These are phyloP conservation scores for Chlorops oryzae DNA, from an alignment of 1,140 invertebrate genomes.

Conservation along the genomic window DNA sequence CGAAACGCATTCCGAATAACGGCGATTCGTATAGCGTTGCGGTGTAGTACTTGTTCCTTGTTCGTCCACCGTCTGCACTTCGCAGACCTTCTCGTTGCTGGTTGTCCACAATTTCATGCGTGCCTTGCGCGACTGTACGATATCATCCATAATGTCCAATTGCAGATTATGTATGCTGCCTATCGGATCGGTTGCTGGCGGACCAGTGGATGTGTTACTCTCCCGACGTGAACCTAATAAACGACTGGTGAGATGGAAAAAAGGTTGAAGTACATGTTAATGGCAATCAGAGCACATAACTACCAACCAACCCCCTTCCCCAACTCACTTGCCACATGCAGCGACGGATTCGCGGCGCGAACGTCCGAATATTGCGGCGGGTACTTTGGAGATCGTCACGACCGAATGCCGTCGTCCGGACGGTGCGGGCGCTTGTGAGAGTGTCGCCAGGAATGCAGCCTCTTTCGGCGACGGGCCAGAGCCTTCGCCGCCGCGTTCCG, in stretches of 20 bases:
- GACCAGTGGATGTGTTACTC: constrained; percentile 49
- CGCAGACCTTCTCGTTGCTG: constrained; percentile 70
- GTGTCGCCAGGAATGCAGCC: constrained; percentile 70
- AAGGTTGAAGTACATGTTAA: constrained; percentile 17
- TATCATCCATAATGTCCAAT: constrained; percentile 81
- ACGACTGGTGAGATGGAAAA: constrained; percentile 30
- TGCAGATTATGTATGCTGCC: constrained; percentile 76
- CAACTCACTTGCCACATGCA: constrained; percentile 53
- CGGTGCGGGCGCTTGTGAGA: constrained; percentile 65
- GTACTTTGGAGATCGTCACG: constrained; percentile 73
- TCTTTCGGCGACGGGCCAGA: constrained; percentile 63
- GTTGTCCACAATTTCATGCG: constrained; percentile 75
- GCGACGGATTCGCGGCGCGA: constrained; percentile 72
- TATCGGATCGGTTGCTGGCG: constrained; percentile 61
- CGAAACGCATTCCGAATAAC: constrained; percentile 66
- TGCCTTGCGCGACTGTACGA: constrained; percentile 70
- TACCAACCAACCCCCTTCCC: constrained; percentile 22
- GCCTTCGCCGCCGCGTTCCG: constrained; percentile 67
- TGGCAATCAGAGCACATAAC: constrained; percentile 41
- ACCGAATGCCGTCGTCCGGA: constrained; percentile 74
- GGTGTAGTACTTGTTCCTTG: constrained; percentile 52
- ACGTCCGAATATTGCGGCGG: constrained; percentile 64
- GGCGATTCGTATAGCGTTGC: constrained; percentile 57
- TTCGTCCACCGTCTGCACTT: constrained; percentile 69
- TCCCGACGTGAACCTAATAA: constrained; percentile 38